A percentile compares a stretch with the other conserved stretches of the same genome.
These are phyloP conservation scores for Platysteira castanea DNA, from an alignment of 2,113 vertebrate species.

Conservation along the genomic window DNA sequence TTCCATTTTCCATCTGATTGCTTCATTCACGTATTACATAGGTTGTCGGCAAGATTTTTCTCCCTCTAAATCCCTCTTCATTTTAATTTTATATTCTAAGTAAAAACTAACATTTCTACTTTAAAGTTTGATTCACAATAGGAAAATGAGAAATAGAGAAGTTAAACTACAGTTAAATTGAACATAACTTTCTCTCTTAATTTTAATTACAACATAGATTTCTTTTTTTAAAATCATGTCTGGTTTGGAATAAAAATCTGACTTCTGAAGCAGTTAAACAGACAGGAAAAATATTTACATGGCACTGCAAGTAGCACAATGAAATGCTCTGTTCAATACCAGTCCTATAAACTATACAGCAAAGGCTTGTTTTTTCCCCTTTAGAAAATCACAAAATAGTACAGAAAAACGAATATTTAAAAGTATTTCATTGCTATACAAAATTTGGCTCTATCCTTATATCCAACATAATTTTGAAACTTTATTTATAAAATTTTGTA, in stretches of 20 bases:
- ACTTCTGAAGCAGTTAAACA: background rate
- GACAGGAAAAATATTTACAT: background rate
- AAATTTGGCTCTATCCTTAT: background rate
- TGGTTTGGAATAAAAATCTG: background rate
- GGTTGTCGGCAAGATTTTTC: background rate
- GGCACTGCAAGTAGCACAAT: background rate
- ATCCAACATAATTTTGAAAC: background rate
- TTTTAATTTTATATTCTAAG: background rate
- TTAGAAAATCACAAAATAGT: background rate
- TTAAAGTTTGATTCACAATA: background rate
- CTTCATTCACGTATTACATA: background rate
- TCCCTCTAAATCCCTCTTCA: background rate
- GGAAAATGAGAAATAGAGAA: background rate
- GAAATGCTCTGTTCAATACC: background rate
- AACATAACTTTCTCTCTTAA: background rate
- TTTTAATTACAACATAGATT: background rate
- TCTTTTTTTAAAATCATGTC: background rate
- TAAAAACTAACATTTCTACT: background rate
- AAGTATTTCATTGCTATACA: background rate
- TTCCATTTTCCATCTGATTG: background rate
- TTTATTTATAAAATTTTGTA: background rate
- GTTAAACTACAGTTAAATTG: background rate
- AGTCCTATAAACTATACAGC: background rate
- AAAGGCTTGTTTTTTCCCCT: background rate
- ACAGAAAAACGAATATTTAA: background rate